phyloP scores from a whole-genome alignment of 2,113 vertebrate genomes.

The Numida meleagris region DNA sequence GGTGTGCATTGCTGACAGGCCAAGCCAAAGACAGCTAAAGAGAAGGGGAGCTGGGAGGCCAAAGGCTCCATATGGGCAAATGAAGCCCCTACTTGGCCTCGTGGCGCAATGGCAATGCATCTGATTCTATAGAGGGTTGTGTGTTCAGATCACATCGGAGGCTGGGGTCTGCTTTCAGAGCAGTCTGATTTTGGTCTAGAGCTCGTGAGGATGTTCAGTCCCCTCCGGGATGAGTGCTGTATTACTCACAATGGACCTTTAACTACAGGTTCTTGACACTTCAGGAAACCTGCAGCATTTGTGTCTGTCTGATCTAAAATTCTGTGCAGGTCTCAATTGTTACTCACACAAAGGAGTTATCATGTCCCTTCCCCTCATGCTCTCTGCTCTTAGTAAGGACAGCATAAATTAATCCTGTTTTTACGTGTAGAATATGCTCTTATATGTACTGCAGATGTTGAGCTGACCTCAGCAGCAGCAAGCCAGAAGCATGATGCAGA shows the following conservation, averaged over 20 bases:
- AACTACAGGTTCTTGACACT: neutral
- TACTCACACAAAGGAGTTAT: neutral
- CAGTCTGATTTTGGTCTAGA: neutral
- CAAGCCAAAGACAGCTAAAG: no score
- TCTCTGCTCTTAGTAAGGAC: neutral
- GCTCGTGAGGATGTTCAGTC: neutral
- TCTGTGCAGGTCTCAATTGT: neutral
- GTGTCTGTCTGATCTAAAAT: neutral
- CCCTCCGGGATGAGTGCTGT: neutral
- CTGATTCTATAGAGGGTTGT: neutral
- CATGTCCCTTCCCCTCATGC: no score
- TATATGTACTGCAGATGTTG: neutral
- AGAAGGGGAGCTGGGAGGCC: no score
- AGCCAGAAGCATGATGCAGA: neutral
- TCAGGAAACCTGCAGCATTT: neutral
- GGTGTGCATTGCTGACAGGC: no score
- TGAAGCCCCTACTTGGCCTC: neutral
- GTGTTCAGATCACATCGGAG: neutral
- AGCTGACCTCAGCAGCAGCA: neutral
- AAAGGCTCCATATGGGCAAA: neutral
- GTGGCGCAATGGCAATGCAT: fast-evolving
- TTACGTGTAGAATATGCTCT: neutral
- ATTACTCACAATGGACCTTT: neutral
- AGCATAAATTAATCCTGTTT: neutral
- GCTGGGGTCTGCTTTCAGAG: no score